Conservation (phyloP, 2,113 vertebrate species). For the Zosterops lateralis region DNA sequence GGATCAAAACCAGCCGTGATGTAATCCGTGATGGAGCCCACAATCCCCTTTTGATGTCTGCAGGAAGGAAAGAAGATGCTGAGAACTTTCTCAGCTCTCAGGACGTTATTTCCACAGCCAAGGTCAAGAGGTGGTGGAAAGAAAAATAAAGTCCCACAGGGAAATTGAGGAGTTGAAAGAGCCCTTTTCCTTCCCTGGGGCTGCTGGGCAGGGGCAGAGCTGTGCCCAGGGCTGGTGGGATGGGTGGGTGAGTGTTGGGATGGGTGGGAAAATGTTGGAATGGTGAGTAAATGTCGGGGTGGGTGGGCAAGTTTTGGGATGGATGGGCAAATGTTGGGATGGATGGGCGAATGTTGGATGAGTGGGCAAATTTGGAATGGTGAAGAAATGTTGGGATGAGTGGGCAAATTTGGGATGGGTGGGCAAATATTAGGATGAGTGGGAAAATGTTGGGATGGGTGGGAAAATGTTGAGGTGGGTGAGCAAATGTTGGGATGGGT, state of each 20-base stretch:
- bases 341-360: neutral
- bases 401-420: neutral
- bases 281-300: neutral
- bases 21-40: conserved; percentile 16
- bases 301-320: neutral
- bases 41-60: conserved; percentile 55
- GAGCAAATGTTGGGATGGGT: neutral
- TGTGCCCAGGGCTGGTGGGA: neutral
- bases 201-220: neutral
- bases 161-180: conserved; percentile 62
- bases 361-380: neutral
- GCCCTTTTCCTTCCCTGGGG: conserved; percentile 2
- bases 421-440: neutral
- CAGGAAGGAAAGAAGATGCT: conserved; percentile 74
- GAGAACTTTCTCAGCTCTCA: conserved; percentile 67
- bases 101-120: conserved; percentile 56
- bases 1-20: conserved; percentile 55
- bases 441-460: neutral
- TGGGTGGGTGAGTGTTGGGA: neutral
- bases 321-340: neutral
- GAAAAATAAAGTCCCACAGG: conserved; percentile 42
- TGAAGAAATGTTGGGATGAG: neutral
- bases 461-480: too few relatives aligned
- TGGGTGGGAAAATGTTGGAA: neutral
- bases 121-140: conserved; percentile 68